phyloP scores from a whole-genome alignment of 2,797 vertebrate species.

The Pogonophryne albipinna region DNA sequence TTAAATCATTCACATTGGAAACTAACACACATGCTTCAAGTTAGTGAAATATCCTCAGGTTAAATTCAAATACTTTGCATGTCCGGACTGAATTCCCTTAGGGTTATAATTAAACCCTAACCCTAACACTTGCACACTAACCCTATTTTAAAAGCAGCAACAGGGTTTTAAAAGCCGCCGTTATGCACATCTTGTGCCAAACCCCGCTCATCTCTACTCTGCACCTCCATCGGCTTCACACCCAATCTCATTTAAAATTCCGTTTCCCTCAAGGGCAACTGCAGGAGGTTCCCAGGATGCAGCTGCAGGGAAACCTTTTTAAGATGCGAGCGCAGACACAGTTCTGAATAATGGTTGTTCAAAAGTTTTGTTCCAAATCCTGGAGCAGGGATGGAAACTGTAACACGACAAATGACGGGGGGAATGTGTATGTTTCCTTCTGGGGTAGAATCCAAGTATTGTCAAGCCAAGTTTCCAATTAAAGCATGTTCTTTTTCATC shows the following conservation, averaged over 20 bases:
- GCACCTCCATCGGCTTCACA: constrained; percentile 14
- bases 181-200: neutral
- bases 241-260: constrained; percentile 26
- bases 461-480: constrained; percentile 18
- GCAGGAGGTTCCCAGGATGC: constrained; percentile 1
- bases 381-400: neutral
- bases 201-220: neutral
- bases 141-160: constrained; percentile 15
- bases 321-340: neutral
- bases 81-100: too few relatives aligned
- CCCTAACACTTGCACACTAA: too few relatives aligned
- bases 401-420: neutral
- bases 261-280: neutral
- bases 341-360: neutral
- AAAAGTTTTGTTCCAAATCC: neutral
- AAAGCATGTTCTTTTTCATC: neutral
- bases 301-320: constrained; percentile 19
- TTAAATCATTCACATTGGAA: neutral
- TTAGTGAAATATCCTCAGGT: neutral
- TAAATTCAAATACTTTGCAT: neutral
- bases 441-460: neutral
- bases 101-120: too few relatives aligned
- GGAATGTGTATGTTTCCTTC: neutral
- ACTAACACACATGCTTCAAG: neutral
- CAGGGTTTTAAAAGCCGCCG: neutral